Evolutionary conservation across 2,113 vertebrate species (phyloP), one percentile per base, ranked within the genome.

Genomic region (Hassar affinis): DNA sequence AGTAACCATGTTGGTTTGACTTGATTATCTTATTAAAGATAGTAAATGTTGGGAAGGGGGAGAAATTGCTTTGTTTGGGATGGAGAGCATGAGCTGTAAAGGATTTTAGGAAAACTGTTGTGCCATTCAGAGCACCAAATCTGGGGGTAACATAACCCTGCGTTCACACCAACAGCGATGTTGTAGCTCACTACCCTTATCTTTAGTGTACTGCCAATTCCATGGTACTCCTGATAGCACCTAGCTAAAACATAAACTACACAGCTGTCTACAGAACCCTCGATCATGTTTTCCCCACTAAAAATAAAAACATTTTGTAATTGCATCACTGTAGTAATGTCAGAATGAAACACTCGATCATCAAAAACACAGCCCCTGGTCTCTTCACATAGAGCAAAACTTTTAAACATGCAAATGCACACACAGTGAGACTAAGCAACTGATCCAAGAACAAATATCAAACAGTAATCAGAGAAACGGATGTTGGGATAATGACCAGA

Each of bases 91-190:
- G 35, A 77, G 59, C 35, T n/a, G 56, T 42, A 69, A 52, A 22
- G 27, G 68, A 68, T 22, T 62, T 45, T 49, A 62, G 18, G 51
- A 35, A 59, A 79, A 14, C 38, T n/a, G 33, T 3, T 22, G 66
- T 71, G 72, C 79, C 74, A 78, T 82, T 80, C 49, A 59, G 57
- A 80, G 38, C 27, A 72, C n/a, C 59, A 59, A 12, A 83, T 56
- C 38, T 38, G 22, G 5, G 22, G 49, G 72, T 12, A 42, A 52
- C 47, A 30, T 6, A 52, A 54, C 49, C 74, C 74, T 76, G 74
- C 74, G 49, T 54, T 76, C 27, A 49, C 72, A 75, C 72, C 47
- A 20, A 52, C 72, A 75, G 72, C 72, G 2, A 76, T 6, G 49
- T 12, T 33, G 20, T 3, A 33, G 9, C 71, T 52, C 51, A 35